phyloP scores from a whole-genome alignment of 2,113 vertebrate genomes.

The Rhodinocichla rosea region DNA sequence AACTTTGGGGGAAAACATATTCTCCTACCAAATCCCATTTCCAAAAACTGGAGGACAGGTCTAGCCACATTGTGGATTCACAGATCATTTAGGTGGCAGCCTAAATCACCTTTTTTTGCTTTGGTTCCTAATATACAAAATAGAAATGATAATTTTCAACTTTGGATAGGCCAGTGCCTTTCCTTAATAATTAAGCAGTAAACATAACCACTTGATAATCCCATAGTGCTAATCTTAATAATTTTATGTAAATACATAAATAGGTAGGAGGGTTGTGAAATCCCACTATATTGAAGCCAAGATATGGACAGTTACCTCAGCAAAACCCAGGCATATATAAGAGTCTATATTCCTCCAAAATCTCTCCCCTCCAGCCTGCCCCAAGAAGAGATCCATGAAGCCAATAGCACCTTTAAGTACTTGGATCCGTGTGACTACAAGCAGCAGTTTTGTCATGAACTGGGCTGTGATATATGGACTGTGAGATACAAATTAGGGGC shows the following conservation, averaged over 20 bases:
- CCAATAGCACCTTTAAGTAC: accelerated
- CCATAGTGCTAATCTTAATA: background rate
- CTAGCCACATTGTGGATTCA: background rate
- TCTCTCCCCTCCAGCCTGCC: background rate
- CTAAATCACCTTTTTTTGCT: background rate
- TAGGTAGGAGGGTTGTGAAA: background rate
- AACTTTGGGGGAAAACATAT: background rate
- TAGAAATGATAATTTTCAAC: background rate
- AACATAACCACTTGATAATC: background rate
- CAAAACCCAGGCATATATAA: background rate
- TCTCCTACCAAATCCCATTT: background rate
- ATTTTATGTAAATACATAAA: background rate
- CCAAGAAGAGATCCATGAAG: background rate
- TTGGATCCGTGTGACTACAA: background rate
- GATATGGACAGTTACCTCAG: background rate
- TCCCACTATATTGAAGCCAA: background rate
- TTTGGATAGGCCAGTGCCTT: background rate
- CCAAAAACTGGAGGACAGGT: background rate
- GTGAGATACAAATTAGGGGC: background rate
- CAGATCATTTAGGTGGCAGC: background rate
- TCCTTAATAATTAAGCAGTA: background rate
- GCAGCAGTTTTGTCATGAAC: background rate
- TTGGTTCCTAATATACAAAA: background rate
- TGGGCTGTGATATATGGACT: background rate
- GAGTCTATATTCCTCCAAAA: background rate